Evolutionary conservation across 2,113 vertebrate species (phyloP).

Genomic region (Stigmatopora argus): DNA sequence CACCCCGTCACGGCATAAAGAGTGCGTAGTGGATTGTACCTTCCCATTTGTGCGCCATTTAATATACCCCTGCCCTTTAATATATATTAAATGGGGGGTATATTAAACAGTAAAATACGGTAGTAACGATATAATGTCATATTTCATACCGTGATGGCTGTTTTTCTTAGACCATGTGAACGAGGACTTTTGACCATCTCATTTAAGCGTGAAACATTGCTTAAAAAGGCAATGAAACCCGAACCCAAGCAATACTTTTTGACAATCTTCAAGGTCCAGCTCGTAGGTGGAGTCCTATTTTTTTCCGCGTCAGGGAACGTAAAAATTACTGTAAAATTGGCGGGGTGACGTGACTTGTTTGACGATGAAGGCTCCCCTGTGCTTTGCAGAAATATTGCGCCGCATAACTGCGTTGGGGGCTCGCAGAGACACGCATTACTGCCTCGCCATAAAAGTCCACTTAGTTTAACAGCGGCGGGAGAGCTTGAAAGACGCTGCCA

Average conservation of each 20-base stretch:
- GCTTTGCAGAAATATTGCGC: conserved; percentile 53
- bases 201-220: not conserved
- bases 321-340: conserved; percentile 41
- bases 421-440: conserved; percentile 55
- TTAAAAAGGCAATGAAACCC: not conserved
- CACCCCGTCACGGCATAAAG: too few species aligned
- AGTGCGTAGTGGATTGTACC: too few species aligned
- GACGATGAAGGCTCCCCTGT: conserved; percentile 46
- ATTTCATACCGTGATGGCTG: too few species aligned
- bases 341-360: conserved; percentile 26
- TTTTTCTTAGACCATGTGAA: not conserved
- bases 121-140: not conserved
- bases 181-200: not conserved
- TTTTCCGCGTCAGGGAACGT: conserved; percentile 6
- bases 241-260: not conserved
- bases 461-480: conserved; percentile 69
- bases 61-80: too few species aligned
- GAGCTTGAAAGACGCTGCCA: conserved; percentile 63
- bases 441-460: conserved; percentile 66
- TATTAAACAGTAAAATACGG: too few species aligned
- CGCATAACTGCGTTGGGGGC: conserved; percentile 43
- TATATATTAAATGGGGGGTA: too few species aligned
- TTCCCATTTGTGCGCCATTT: too few species aligned
- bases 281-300: conserved; percentile 8
- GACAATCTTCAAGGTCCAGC: conserved; percentile 10